These are phyloP conservation scores for Rhopilema esculentum DNA, from an alignment of 30 jellyfish, hydroid and myxozoan genomes.

Conservation along the genomic window DNA sequence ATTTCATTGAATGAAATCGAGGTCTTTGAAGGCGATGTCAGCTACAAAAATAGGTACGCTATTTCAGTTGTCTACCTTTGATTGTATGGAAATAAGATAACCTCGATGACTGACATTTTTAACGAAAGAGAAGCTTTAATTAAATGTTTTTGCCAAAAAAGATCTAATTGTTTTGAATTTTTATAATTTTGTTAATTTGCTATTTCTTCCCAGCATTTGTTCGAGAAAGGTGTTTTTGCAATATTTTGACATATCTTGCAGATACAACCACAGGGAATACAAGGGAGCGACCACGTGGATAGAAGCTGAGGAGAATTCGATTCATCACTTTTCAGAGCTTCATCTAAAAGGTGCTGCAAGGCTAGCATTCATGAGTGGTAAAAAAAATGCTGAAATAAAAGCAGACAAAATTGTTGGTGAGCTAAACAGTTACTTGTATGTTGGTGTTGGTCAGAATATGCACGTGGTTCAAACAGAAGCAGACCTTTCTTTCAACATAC, in stretches of 20 bases:
- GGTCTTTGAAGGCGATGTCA: slow-evolving; percentile 33
- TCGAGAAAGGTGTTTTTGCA: too few species aligned
- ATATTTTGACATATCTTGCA: too few species aligned
- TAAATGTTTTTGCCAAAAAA: too few species aligned
- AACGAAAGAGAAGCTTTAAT: too few species aligned
- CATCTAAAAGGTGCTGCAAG: slow-evolving; percentile 55
- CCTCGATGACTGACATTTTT: too few species aligned
- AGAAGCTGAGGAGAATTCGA: slow-evolving; percentile 36
- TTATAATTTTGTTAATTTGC: too few species aligned
- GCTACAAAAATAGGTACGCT: slow-evolving; percentile 29
- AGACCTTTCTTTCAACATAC: slow-evolving; percentile 54
- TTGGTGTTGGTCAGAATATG: slow-evolving; percentile 56
- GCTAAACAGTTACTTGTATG: slow-evolving; percentile 23
- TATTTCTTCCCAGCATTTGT: too few species aligned
- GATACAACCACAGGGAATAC: slow-evolving; percentile 69
- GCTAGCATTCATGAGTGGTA: slow-evolving; percentile 43
- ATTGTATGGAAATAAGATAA: too few species aligned
- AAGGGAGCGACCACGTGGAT: slow-evolving; percentile 72
- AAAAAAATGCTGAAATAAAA: slow-evolving; percentile 2
- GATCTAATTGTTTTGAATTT: too few species aligned
- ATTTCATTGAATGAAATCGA: slow-evolving; percentile 61
- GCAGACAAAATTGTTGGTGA: slow-evolving; percentile 46
- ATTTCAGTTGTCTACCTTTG: neutral
- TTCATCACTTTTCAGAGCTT: slow-evolving; percentile 43
- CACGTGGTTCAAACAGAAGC: slow-evolving; percentile 30